Evolutionary conservation across 1,140 invertebrate genomes (phyloP), one percentile per base, ranked within the genome.

Genomic region (Drosophila melanica): DNA sequence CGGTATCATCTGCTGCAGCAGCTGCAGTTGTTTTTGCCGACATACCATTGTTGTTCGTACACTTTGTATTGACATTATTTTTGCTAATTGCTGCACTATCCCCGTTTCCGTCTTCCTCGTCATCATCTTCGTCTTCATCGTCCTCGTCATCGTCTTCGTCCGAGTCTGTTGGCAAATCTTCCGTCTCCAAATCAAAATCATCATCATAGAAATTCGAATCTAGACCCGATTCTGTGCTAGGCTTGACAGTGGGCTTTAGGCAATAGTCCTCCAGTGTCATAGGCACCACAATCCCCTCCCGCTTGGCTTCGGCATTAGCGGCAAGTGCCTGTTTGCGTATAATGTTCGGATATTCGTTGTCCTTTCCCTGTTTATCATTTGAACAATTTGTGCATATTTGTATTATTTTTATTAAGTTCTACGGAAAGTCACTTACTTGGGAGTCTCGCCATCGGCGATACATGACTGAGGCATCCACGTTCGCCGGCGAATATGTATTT

Each of bases 291-390:
- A 99, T 98, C 77, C 98, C 97, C 93, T 99, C 99, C 69, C 96
- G 96, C 90, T 98, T 98, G 1, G 99, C 99, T 81, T 99, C 98
- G 45, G 95, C 94, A 91, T 98, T 96, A 18, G 98, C 98, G 4
- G 96, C 96, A 90, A 97, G 95, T 1, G 99, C 99, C 95, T 99
- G 98, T 94, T 98, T 99, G 87, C 98, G 98, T 91, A 99, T 99
- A 81, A 99, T 99, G 93, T 98, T 99, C 93, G 99, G 98, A 94
- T 99, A 99, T 93, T 99, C 98, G 93, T 99, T 99, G 93, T 99
- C 98, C 92, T 96, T 96, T 74, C 98, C 98, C 94, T 91, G 47
- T 11, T 27, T 58, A 10, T 4, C 7, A 16, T 9, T 14, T 7
- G 27, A 8, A 12, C 9, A 16, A 6, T n/a, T 8, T 42, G 41